Conservation (phyloP, 1,140 invertebrate genomes). For the Anastrepha obliqua region DNA sequence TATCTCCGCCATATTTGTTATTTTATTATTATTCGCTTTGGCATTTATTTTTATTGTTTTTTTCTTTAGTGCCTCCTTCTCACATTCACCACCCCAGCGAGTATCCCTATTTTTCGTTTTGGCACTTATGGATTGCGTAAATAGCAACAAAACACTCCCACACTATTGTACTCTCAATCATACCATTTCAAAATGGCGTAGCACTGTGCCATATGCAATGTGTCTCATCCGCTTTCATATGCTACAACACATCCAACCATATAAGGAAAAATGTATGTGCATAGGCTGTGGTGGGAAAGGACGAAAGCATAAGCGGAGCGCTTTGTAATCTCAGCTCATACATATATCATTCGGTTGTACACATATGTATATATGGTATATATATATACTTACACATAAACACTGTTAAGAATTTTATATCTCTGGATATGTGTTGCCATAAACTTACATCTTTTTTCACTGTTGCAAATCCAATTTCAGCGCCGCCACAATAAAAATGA, state of each 20-base stretch:
- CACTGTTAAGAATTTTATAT: conserved; percentile 56
- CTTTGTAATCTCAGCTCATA: not conserved
- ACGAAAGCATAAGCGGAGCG: not conserved
- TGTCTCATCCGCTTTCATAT: not conserved
- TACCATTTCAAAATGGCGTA: conserved; percentile 62
- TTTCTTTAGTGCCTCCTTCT: not conserved
- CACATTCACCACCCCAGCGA: not conserved
- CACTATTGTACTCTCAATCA: not conserved
- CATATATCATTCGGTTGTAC: not conserved
- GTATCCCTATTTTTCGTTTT: not conserved
- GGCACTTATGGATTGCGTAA: not conserved
- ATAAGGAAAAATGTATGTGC: not conserved
- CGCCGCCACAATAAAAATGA: not conserved
- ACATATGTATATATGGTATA: conserved; percentile 52
- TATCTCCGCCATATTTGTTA: conserved; percentile 71
- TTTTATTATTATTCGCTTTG: conserved; percentile 70
- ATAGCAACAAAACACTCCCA: too few species aligned
- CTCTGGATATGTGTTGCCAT: conserved; percentile 70
- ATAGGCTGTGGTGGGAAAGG: not conserved
- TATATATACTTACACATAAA: conserved; percentile 62
- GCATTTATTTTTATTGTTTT: conserved; percentile 21
- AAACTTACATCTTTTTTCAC: conserved; percentile 61
- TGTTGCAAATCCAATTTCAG: conserved; percentile 72
- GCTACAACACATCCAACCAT: not conserved
- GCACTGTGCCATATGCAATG: not conserved